Conservation (phyloP, 2,113 vertebrate species). For the Capreolus pygargus region DNA sequence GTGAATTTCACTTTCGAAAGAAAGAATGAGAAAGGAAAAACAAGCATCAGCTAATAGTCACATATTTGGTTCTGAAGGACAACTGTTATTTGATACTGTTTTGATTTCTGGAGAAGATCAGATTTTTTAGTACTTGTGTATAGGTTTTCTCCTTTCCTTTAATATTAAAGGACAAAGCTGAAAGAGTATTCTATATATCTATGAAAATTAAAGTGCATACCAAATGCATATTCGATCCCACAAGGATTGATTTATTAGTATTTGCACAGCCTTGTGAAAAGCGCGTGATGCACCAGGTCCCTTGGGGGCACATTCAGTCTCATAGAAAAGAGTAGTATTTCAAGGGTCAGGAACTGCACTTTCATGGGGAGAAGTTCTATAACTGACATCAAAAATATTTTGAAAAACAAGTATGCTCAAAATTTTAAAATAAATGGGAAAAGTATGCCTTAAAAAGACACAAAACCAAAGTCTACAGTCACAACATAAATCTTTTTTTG, state of each 20-base stretch:
- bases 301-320: background rate
- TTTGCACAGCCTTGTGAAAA: background rate
- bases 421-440: background rate
- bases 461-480: background rate
- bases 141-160: background rate
- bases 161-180: background rate
- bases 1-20: background rate
- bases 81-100: background rate
- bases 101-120: background rate
- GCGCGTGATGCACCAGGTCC: background rate
- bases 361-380: background rate
- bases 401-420: background rate
- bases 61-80: background rate
- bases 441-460: background rate
- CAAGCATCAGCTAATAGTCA: background rate
- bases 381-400: background rate
- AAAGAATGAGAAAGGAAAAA: background rate
- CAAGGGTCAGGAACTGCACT: background rate
- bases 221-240: background rate
- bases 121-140: background rate
- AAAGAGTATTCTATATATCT: background rate
- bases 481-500: background rate
- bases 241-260: background rate
- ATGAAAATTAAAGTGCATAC: background rate
- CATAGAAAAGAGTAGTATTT: background rate